Conservation (phyloP, 2,888 invertebrate genomes). For the Zygogramma bicolorata region DNA sequence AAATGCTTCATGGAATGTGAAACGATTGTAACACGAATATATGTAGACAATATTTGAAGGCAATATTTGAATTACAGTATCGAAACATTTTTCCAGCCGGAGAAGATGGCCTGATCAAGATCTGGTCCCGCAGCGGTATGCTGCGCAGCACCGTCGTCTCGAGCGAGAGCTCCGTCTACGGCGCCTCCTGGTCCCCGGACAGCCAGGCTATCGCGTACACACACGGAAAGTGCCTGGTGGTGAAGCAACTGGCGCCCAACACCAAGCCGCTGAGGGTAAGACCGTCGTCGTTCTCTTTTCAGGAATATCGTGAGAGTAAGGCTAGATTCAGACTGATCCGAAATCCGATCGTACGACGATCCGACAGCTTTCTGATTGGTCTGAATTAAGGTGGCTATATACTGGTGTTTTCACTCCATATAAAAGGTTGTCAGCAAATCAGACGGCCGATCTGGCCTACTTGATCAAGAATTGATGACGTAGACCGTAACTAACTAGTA, state of each 20-base stretch:
- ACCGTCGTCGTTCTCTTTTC: neutral
- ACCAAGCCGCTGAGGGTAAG: constrained; percentile 72
- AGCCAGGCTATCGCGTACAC: constrained; percentile 78
- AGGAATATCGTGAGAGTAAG: neutral
- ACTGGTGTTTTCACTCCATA: too few relatives aligned
- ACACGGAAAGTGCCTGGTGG: constrained; percentile 75
- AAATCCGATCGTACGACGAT: too few relatives aligned
- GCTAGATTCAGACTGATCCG: too few relatives aligned
- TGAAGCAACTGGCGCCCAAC: constrained; percentile 81
- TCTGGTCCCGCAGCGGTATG: constrained; percentile 97
- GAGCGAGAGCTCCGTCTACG: constrained; percentile 84
- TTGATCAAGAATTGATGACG: too few relatives aligned
- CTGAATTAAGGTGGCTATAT: too few relatives aligned
- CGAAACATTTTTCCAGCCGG: constrained; percentile 76
- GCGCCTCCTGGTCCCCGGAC: constrained; percentile 86
- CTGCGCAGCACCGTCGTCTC: constrained; percentile 89
- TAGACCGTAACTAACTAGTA: too few relatives aligned
- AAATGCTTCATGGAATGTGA: too few relatives aligned
- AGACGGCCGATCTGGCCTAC: too few relatives aligned
- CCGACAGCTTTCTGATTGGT: too few relatives aligned
- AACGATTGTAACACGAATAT: neutral
- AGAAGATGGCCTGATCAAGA: constrained; percentile 96
- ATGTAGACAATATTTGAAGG: neutral
- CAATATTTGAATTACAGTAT: neutral
- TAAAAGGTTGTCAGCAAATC: too few relatives aligned